A percentile compares a stretch with the other conserved stretches of the same genome.
Conservation (phyloP, 2,888 invertebrate genomes). For the Drosophila lacicola region DNA sequence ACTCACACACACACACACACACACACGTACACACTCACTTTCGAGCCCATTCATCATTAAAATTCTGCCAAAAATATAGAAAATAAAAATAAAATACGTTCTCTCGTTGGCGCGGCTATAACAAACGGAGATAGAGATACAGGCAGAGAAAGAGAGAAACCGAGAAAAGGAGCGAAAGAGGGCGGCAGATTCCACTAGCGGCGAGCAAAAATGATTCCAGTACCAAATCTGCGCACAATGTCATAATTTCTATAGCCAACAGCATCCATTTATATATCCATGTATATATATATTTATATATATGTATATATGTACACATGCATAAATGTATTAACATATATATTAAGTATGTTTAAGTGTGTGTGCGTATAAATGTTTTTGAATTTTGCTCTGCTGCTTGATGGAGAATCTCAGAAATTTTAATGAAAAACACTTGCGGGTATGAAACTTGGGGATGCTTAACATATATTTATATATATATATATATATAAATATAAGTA, state of each 20-base stretch:
- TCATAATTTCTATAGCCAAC: slow-evolving; percentile 45
- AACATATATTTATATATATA: background rate
- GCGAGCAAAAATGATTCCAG: slow-evolving; percentile 17
- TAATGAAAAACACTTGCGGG: slow-evolving; percentile 62
- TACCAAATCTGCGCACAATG: slow-evolving; percentile 65
- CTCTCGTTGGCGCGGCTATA: slow-evolving; percentile 10
- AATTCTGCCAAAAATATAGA: slow-evolving; percentile 57
- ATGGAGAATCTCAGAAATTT: slow-evolving; percentile 36
- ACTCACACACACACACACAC: background rate
- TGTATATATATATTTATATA: background rate
- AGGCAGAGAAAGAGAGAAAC: background rate
- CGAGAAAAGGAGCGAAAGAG: background rate
- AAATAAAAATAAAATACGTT: slow-evolving; percentile 42
- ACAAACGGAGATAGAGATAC: slow-evolving; percentile 14
- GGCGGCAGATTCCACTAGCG: background rate
- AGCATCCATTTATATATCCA: slow-evolving; percentile 9
- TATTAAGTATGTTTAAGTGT: background rate
- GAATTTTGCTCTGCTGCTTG: slow-evolving; percentile 21
- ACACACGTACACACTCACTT: slow-evolving; percentile 13
- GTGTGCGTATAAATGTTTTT: slow-evolving; percentile 19
- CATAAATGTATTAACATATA: slow-evolving; percentile 15
- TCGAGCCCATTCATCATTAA: slow-evolving; percentile 64
- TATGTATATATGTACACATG: background rate
- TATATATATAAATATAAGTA: slow-evolving; percentile 5
- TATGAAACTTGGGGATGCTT: slow-evolving; percentile 35